Percentiles rank a stretch among this genome's conserved stretches.
These are phyloP conservation scores for Pseudonaja textilis DNA, from an alignment of 2,113 vertebrate genomes.

Conservation along the genomic window DNA sequence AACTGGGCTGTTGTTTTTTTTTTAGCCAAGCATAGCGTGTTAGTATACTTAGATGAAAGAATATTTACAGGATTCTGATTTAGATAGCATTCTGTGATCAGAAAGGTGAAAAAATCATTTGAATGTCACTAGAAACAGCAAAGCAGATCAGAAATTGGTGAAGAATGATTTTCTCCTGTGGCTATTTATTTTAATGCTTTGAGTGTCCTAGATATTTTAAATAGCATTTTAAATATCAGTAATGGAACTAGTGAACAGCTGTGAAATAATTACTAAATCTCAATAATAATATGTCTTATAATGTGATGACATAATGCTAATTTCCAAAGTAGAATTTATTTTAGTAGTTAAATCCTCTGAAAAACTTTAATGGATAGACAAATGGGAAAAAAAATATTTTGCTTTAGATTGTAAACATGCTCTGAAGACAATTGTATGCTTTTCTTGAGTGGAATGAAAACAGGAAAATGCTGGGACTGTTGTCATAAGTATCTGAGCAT, in stretches of 20 bases:
- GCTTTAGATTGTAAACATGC: background rate
- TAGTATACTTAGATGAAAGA: background rate
- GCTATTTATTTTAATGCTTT: background rate
- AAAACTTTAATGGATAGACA: background rate
- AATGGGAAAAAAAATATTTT: background rate
- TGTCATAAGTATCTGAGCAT: background rate
- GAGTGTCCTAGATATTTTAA: background rate
- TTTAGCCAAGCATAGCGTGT: background rate
- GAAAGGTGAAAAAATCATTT: background rate
- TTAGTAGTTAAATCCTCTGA: background rate
- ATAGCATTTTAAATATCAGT: constrained; percentile 31
- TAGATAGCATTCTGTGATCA: background rate
- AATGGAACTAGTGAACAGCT: background rate
- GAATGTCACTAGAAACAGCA: background rate
- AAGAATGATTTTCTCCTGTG: background rate
- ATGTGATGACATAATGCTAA: background rate
- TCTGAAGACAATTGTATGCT: background rate
- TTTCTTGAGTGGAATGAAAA: background rate
- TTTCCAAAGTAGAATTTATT: background rate
- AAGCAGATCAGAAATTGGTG: background rate
- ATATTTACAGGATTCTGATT: background rate
- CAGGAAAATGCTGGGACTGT: background rate
- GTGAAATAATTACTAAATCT: constrained; percentile 22
- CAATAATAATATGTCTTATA: background rate
- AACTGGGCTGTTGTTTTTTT: background rate